These are phyloP conservation scores for Propithecus deckenii DNA, from an alignment of 2,797 vertebrate species.

Conservation along the genomic window DNA sequence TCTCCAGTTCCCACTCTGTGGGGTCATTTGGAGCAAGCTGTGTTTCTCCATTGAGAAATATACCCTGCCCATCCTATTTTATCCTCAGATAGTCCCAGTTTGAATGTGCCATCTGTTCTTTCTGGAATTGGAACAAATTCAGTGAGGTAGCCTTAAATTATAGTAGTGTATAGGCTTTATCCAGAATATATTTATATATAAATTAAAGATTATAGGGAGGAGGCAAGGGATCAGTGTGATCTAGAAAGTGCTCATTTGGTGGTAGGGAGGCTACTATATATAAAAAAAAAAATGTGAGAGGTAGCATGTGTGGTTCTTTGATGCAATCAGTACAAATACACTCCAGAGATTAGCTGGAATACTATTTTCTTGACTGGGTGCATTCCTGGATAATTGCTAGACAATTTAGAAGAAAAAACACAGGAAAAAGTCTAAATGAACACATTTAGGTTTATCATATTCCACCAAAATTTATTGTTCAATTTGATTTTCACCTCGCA, in stretches of 20 bases:
- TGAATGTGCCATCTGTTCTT: not conserved
- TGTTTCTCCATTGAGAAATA: not conserved
- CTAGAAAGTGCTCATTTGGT: not conserved
- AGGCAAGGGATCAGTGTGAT: not conserved
- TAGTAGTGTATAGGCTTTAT: not conserved
- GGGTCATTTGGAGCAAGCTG: not conserved
- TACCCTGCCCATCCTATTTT: no score
- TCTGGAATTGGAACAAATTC: not conserved
- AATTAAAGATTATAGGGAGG: not conserved
- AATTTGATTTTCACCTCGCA: not conserved
- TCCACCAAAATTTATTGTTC: not conserved
- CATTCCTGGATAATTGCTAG: not conserved
- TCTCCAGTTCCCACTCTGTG: not conserved
- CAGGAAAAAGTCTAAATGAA: not conserved
- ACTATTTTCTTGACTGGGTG: not conserved
- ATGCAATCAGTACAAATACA: not conserved
- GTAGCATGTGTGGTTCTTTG: not conserved
- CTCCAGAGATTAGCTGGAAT: not conserved
- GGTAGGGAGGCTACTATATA: not conserved
- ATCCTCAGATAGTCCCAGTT: not conserved
- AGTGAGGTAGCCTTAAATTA: not conserved
- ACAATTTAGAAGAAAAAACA: not conserved
- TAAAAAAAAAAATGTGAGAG: not conserved
- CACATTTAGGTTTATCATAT: not conserved
- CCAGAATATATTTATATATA: not conserved